phyloP scores from a whole-genome alignment of 2,113 vertebrate genomes.

The Salminus brasiliensis region DNA sequence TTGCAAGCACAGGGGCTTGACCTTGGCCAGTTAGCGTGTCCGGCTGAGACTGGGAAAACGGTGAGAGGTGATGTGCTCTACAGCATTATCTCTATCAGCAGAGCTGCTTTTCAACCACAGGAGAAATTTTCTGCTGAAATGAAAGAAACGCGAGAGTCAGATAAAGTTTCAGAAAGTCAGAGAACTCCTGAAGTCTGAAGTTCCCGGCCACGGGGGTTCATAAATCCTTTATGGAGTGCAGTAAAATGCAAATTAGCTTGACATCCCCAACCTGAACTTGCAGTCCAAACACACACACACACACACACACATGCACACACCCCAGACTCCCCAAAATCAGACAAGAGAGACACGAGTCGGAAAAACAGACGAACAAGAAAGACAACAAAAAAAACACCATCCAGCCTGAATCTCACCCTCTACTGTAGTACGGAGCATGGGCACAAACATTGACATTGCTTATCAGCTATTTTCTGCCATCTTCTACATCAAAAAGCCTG shows the following conservation, averaged over 20 bases:
- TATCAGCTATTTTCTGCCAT: constrained; percentile 9
- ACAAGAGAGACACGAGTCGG: not conserved
- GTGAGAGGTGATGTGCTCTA: not conserved
- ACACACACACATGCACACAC: not conserved
- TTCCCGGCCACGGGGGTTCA: not conserved
- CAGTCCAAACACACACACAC: not conserved
- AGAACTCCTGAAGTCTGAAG: not conserved
- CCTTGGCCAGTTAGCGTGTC: not conserved
- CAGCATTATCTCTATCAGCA: not conserved
- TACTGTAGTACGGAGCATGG: not conserved
- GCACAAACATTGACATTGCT: constrained; percentile 7
- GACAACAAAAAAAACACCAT: not conserved
- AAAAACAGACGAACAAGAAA: not conserved
- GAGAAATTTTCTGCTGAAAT: not conserved
- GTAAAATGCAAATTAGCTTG: constrained; percentile 10
- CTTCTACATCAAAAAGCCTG: constrained; percentile 4
- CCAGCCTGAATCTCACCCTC: not conserved
- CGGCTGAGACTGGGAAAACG: not conserved
- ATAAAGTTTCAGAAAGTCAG: constrained; percentile 17
- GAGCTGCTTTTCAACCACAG: not conserved
- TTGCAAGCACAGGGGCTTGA: not conserved
- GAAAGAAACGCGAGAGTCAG: constrained; percentile 11
- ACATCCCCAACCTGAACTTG: not conserved
- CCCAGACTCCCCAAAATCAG: not conserved
- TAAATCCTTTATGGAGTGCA: constrained; percentile 25